Evolutionary conservation across 2,113 vertebrate genomes (phyloP), one percentile per base, ranked within the genome.

Genomic region (Leptobrachium ailaonicum): DNA sequence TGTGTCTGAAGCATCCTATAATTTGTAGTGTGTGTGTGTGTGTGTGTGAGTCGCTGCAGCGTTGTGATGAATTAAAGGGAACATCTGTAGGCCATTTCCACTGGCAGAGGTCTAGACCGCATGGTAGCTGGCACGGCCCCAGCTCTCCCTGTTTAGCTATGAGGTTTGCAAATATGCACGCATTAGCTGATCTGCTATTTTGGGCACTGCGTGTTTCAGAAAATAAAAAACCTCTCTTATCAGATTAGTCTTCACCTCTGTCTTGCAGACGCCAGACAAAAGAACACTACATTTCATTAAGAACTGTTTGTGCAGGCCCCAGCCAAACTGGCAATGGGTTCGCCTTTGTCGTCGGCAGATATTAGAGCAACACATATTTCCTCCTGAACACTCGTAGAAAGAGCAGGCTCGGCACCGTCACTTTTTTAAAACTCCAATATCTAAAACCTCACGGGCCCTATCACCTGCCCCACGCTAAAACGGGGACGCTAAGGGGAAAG

Each of bases 11-110:
- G 14, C 66, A 68, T 68, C 40, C 40, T 68, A 68, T 70, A 70
- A 70, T 45, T 20, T 70, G 67, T 45, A 70, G 42, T 47, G 8
- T 41, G n/a, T 32, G 20, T 32, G 20, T 32, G 20, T 32, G 20
- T 32, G 20, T 32, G 20, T 56, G 67, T 41, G 12, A 70, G 41
- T 45, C 47, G 14, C 67, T 45, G 67, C 67, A 70, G 67, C n/a
- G 45, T 66, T 32, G 20, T 32, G 1, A 44, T 3, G n/a, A 10
- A 2, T 1, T 60, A 76, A 76, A 76, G 43, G 40, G 62, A 76
- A 66, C 74, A 76, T 50, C 62, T 76, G 62, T 8, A 8, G 10
- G 4, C 62, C 63, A 54, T 76, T 66, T 50, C 47, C 62, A 41
- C 2, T 66, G 43, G 74, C 44, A 66, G 10, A 50, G 44, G 74